Conservation (phyloP, 2,113 vertebrate species). For the Indicator maculatus region DNA sequence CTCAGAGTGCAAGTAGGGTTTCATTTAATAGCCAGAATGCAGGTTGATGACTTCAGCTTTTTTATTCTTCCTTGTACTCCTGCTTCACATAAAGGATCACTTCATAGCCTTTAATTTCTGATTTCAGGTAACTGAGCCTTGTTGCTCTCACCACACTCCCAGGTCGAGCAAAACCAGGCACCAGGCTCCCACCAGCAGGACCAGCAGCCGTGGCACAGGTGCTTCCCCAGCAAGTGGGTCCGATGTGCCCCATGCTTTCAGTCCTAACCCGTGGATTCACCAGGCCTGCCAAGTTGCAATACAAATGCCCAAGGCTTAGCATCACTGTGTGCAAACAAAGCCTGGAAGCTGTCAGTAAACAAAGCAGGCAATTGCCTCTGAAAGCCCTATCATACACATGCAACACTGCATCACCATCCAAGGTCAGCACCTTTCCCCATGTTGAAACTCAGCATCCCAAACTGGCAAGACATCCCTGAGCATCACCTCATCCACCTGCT, state of each 20-base stretch:
- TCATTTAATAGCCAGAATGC: background rate
- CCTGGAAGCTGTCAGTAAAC: background rate
- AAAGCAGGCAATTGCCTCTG: background rate
- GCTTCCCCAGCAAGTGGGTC: background rate
- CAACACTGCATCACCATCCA: background rate
- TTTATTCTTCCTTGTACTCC: background rate
- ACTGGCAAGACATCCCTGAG: background rate
- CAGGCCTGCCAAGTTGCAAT: background rate
- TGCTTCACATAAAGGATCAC: background rate
- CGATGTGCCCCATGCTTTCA: accelerated
- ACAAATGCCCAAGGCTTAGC: background rate
- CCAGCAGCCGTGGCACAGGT: background rate
- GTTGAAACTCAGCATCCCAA: background rate
- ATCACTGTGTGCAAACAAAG: background rate
- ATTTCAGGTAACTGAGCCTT: background rate
- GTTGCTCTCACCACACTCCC: accelerated
- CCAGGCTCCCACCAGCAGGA: background rate
- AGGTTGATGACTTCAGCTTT: background rate
- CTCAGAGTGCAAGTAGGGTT: background rate
- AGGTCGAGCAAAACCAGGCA: background rate
- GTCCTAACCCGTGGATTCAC: background rate
- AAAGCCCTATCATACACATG: background rate
- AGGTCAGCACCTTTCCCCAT: background rate
- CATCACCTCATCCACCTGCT: background rate
- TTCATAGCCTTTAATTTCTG: background rate